Evolutionary conservation across 2,797 vertebrate genomes (phyloP), one percentile per base, ranked within the genome.

Genomic region (Paguma larvata): DNA sequence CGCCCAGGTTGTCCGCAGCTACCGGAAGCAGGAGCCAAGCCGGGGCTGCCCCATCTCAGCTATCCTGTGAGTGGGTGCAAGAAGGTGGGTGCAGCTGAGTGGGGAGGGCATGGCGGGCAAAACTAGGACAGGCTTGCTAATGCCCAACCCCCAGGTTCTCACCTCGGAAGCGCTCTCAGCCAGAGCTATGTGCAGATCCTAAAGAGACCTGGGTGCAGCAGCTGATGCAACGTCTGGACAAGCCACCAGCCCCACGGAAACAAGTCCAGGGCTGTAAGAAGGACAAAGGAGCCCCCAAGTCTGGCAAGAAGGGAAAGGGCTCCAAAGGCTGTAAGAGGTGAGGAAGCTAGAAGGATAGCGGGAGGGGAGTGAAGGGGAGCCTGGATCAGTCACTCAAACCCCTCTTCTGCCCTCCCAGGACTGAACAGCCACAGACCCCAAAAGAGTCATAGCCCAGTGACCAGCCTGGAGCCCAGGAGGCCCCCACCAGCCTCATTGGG

Each of bases 1-100:
- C 0, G 0, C 12, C 53, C 5, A 75, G 1, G 91, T 98, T 1
- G 98, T 99, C 78, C 96, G 34, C 41, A 21, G 94, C 68, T 99
- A 99, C 85, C 0, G 14, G 38, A 96, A 98, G 34, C 99, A 99
- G 97, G 97, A 98, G 11, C 83, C 92, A 11, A 98, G 98, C 89
- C 92, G 98, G 0, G 98, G 98, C 80, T 99, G 99, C 1, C 4
- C 97, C 62, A 87, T 98, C 96, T 70, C 94, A 0, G 99, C 98
- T 44, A n/a, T 97, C 0, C 48, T 99, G 98, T 99, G 97, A 98
- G 98, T 96, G 16, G 41, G 30, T 41, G 5, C n/a, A 46, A 25
- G 70, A 15, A 21, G 56, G 27, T 73, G 78, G 92, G 19, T 11
- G 8, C 23, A 46, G 38, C 34, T 46, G 63, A 41, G 34, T 18